Evolutionary conservation across 2,113 vertebrate genomes (phyloP), one percentile per base, ranked within the genome.

Genomic region (Brachionichthys hirsutus): DNA sequence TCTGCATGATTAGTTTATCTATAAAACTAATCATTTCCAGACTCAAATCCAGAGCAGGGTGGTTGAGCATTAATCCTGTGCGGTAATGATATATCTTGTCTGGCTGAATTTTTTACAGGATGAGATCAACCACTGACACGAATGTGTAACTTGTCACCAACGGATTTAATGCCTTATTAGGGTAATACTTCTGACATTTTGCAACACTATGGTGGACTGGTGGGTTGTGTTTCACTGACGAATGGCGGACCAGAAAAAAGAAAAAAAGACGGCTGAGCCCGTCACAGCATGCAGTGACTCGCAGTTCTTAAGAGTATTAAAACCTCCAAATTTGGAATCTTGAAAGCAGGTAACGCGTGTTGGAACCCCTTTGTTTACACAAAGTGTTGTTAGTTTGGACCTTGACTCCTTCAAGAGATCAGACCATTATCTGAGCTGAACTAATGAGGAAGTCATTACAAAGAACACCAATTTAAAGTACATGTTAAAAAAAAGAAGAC

Each of bases 261-360:
- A n/a, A n/a, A n/a, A n/a, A n/a, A n/a, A n/a, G n/a, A 46, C 16
- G 22, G 53, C 51, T 2, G 38, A 20, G 30, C 12, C 13, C 12
- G 7, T 57, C 61, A 12, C 7, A 20, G 17, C 54, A n/a, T n/a
- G n/a, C n/a, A 6, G 35, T 36, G 49, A 36, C 54, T 41, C 19
- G 22, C 48, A 18, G 42, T 41, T 71, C n/a, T 35, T 62, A n/a
- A 46, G 54, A 76, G 56, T 81, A 81, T 84, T 86, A 77, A 77
- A 87, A 84, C 16, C 51, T 60, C 85, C 88, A 85, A 90, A 90
- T 89, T 88, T 88, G 89, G 88, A 72, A 72, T 75, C 81, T 89
- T 81, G 61, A 62, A 71, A 58, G 12, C 54, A 64, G 62, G 17
- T 19, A 54, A 59, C 54, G 64, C 65, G 16, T 55, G 34, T 53